phyloP scores from a whole-genome alignment of 2,113 vertebrate genomes.

The Euleptes europaea region DNA sequence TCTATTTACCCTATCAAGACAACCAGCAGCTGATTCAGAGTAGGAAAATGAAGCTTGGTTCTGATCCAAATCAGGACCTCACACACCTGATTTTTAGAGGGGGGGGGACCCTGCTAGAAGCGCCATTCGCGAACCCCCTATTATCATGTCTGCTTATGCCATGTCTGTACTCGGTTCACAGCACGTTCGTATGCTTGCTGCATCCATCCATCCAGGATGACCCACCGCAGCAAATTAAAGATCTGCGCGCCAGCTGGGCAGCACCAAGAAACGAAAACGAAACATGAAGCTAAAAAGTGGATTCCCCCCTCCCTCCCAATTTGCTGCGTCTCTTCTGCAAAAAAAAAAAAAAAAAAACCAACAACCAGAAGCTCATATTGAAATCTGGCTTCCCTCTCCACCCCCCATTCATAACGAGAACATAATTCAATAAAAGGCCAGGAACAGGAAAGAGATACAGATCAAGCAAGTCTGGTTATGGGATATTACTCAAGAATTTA shows the following conservation, averaged over 20 bases:
- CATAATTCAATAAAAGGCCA: conserved; percentile 68
- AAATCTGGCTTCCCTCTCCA: conserved; percentile 46
- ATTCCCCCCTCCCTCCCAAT: neutral
- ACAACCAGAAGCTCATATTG: conserved; percentile 32
- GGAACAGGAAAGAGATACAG: conserved; percentile 67
- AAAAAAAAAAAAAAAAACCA: conserved; percentile 46
- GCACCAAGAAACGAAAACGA: conserved; percentile 46
- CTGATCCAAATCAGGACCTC: no score
- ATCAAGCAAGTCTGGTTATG: conserved; percentile 66
- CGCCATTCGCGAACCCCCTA: no score
- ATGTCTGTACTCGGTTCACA: no score
- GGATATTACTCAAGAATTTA: conserved; percentile 66
- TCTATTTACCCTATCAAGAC: no score
- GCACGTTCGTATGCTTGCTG: conserved; percentile 25
- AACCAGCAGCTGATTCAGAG: no score
- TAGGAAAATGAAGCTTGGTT: no score
- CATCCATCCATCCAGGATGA: conserved; percentile 22
- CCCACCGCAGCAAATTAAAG: conserved; percentile 58
- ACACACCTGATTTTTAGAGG: no score
- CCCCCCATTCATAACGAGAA: conserved; percentile 55
- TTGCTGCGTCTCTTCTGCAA: conserved; percentile 40
- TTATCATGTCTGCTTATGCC: no score
- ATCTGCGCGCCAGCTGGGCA: conserved; percentile 26
- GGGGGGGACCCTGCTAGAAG: no score
- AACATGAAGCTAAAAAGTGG: conserved; percentile 43